These are phyloP conservation scores for Ectropis grisescens DNA, from an alignment of 1,140 invertebrate genomes.

Conservation along the genomic window DNA sequence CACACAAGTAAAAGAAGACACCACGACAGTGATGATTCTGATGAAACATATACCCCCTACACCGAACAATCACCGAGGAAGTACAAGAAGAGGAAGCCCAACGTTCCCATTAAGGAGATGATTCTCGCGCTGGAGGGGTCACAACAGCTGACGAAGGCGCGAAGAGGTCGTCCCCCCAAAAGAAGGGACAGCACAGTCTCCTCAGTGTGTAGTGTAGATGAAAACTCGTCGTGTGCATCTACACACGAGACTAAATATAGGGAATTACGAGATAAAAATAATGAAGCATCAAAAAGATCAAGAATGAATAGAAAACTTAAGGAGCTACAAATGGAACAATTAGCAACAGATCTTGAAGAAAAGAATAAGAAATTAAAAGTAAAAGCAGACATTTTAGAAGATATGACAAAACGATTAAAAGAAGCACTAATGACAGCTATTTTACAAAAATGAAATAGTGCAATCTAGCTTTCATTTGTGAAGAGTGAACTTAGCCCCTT, in stretches of 20 bases:
- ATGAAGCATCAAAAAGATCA: constrained; percentile 81
- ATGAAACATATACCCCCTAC: constrained; percentile 50
- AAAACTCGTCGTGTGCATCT: constrained; percentile 39
- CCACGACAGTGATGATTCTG: constrained; percentile 52
- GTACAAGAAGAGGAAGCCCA: constrained; percentile 41
- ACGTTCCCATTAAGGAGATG: constrained; percentile 51
- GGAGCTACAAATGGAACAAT: constrained; percentile 67
- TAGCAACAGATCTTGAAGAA: constrained; percentile 51
- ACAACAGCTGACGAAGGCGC: constrained; percentile 36
- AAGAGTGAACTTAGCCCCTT: constrained; percentile 7
- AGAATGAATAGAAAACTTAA: constrained; percentile 79
- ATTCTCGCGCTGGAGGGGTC: constrained; percentile 47
- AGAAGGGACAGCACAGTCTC: constrained; percentile 48
- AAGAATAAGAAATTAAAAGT: constrained; percentile 53
- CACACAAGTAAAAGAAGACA: constrained; percentile 26
- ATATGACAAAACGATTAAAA: constrained; percentile 52
- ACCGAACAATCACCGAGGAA: constrained; percentile 29
- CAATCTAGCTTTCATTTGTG: constrained; percentile 3
- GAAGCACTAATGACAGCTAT: constrained; percentile 56
- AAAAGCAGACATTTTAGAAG: constrained; percentile 46
- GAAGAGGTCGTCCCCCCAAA: constrained; percentile 52
- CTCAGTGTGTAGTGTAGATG: constrained; percentile 41
- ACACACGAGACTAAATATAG: constrained; percentile 70
- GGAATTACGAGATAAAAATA: constrained; percentile 80
- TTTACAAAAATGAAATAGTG: constrained; percentile 35